Evolutionary conservation across 2,888 invertebrate species (phyloP).

Genomic region (Trisateles emortualis): DNA sequence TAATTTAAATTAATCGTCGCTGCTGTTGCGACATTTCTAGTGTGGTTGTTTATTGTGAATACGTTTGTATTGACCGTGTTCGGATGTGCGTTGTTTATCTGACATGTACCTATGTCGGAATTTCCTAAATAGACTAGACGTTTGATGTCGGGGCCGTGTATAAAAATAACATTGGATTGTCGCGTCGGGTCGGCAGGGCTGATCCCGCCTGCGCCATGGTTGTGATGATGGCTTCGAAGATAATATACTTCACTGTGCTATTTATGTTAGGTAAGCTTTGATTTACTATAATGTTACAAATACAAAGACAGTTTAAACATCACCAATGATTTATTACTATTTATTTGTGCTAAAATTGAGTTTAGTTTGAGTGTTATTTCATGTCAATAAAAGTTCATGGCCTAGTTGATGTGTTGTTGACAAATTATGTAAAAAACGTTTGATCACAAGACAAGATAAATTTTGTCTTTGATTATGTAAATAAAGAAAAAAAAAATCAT

Average conservation of each 20-base stretch:
- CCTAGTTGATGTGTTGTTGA: slow-evolving; percentile 2
- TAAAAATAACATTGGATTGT: slow-evolving; percentile 83
- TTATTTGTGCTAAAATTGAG: not conserved
- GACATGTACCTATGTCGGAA: slow-evolving; percentile 76
- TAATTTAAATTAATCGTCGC: slow-evolving; percentile 43
- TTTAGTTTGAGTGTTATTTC: not conserved
- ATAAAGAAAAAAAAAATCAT: not conserved
- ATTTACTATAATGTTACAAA: slow-evolving; percentile 10
- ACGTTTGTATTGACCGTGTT: slow-evolving; percentile 49
- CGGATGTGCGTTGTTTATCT: slow-evolving; percentile 78
- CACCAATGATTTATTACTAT: not conserved
- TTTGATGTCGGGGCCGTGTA: slow-evolving; percentile 82
- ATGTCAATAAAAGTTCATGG: slow-evolving; percentile 7
- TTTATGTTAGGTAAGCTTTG: slow-evolving; percentile 68
- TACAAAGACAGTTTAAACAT: not conserved
- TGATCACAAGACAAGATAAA: not conserved
- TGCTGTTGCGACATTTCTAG: slow-evolving; percentile 25
- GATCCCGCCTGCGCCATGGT: slow-evolving; percentile 65
- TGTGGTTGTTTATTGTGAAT: slow-evolving; percentile 41
- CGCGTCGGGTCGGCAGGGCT: slow-evolving; percentile 69
- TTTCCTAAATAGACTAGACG: slow-evolving; percentile 82
- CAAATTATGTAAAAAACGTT: not conserved
- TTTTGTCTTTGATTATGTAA: slow-evolving; percentile 10
- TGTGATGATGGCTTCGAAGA: slow-evolving; percentile 62
- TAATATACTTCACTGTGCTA: slow-evolving; percentile 54